These are phyloP conservation scores for Leptopterna dolabrata DNA, from an alignment of 2,888 invertebrate genomes.

Conservation along the genomic window DNA sequence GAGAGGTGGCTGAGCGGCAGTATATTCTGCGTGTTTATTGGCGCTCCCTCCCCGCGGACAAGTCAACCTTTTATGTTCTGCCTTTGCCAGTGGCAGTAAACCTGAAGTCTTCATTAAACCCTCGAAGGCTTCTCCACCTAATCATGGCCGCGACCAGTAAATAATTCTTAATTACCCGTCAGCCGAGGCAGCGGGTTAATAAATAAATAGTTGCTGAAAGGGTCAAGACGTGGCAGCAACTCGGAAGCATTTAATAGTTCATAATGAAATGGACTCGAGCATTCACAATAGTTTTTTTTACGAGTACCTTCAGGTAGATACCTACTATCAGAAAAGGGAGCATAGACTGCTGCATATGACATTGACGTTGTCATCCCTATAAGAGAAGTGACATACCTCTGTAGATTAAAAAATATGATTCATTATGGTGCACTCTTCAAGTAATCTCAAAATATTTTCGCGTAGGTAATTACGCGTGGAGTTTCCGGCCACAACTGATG, in stretches of 20 bases:
- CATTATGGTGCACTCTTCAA: too few relatives aligned
- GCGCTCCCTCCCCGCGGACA: constrained; percentile 34
- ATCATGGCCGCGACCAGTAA: constrained; percentile 49
- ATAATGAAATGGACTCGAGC: constrained; percentile 11
- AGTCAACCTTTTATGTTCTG: constrained; percentile 51
- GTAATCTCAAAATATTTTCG: too few relatives aligned
- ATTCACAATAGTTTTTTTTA: not conserved
- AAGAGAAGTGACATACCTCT: too few relatives aligned
- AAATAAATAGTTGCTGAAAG: constrained; percentile 26
- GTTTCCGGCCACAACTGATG: too few relatives aligned
- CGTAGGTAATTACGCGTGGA: too few relatives aligned
- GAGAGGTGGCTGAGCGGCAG: constrained; percentile 42
- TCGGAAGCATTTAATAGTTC: constrained; percentile 41
- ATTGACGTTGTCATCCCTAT: too few relatives aligned
- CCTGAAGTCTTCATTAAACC: constrained; percentile 54
- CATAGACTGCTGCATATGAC: too few relatives aligned
- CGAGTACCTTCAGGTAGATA: not conserved
- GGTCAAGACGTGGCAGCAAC: constrained; percentile 17
- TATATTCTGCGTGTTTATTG: constrained; percentile 55
- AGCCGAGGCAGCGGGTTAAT: constrained; percentile 35
- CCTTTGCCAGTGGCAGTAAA: constrained; percentile 47
- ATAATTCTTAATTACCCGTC: constrained; percentile 56
- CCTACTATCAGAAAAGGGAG: not conserved
- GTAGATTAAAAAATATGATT: too few relatives aligned
- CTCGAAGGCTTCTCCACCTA: constrained; percentile 11